Base-by-base conservation (phyloP, 2,113 vertebrate genomes). In the Lepus americanus region DNA sequence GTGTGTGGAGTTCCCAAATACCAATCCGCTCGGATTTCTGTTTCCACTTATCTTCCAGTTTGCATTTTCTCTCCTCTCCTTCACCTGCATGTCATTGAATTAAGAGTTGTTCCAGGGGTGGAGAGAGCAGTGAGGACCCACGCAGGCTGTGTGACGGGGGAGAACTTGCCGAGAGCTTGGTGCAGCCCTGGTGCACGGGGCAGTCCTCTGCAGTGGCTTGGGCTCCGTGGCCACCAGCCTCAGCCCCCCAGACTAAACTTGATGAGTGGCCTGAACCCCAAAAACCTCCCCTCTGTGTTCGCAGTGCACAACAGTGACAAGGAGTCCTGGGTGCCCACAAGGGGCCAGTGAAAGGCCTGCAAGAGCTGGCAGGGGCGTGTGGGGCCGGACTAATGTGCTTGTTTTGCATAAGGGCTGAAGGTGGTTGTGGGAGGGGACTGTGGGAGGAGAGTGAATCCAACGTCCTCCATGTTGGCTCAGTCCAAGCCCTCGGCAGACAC, bases 161-260 rank as follows among this genome's bases (percentile, higher is more conserved):
- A 19, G 36, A 36, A 14, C 12, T 27, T 59, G 11, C 3, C 53
- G 77, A 4, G 1, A 36, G 19, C n/a, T 0, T 0, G 11, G 36
- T 3, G 27, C 8, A 5, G 33, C 23, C 2, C 22, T 25, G 13
- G 7, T 10, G 8, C 0, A 0, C 51, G 23, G 1, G 0, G 13
- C 27, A 1, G 19, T 1, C 9, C 2, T 13, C 36, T 53, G 22
- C 6, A 0, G 3, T 1, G 19, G 61, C 29, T 0, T 3, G 3
- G 20, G 16, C 51, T 70, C 29, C 44, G 1, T 17, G 36, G 36
- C 17, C 29, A 8, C 10, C 10, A 13, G 19, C 17, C 2, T 9
- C 23, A 22, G 1, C 25, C 2, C 1, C 1, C 23, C 31, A 53
- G 44, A 63, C 4, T 8, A 25, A 14, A 9, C 8, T 31, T 3